Evolutionary conservation across 2,797 vertebrate species (phyloP).

Genomic region (Notoglanidium macrostoma): DNA sequence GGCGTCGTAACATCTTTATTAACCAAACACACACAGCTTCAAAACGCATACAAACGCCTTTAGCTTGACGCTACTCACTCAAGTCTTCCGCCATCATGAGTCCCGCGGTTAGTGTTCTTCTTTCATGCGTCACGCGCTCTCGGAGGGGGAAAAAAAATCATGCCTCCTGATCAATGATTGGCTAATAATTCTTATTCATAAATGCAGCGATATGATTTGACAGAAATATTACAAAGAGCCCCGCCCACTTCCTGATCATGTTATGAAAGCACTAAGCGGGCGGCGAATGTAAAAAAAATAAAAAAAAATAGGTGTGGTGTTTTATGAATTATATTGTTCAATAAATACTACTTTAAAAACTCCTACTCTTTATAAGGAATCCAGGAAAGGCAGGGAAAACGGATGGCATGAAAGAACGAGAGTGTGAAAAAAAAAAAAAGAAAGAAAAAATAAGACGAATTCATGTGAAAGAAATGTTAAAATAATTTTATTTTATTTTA

Average conservation of each 20-base stretch:
- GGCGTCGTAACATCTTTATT: neutral
- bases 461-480: too few species aligned
- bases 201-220: neutral
- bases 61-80: constrained; percentile 50
- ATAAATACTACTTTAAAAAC: neutral
- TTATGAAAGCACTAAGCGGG: neutral
- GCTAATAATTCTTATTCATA: neutral
- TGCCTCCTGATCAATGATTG: neutral
- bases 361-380: too few species aligned
- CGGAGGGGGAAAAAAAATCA: too few species aligned
- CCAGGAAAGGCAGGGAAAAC: too few species aligned
- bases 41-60: neutral
- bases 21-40: neutral
- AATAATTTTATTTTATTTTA: too few species aligned
- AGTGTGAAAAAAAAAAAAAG: too few species aligned
- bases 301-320: neutral
- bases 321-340: neutral
- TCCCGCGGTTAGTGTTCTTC: neutral
- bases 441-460: too few species aligned
- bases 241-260: neutral
- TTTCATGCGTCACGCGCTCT: neutral
- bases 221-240: neutral
- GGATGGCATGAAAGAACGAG: too few species aligned
- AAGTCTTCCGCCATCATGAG: constrained; percentile 62
- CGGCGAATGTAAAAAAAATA: neutral